Percentiles rank a stretch among this genome's conserved stretches.
phyloP scores from a whole-genome alignment of 2,888 invertebrate species.

The Masnerella sp. region DNA sequence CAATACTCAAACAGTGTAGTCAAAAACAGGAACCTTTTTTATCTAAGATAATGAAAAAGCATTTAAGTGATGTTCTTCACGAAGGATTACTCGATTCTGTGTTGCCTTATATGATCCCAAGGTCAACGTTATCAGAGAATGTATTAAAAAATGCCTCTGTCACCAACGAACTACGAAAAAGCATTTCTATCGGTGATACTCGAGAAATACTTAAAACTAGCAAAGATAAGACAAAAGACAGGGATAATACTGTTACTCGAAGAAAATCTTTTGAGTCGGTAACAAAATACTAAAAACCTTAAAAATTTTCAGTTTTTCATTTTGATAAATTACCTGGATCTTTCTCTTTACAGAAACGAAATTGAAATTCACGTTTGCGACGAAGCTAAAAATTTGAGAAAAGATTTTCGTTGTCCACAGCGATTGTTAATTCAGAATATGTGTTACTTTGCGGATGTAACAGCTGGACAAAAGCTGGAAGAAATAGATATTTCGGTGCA shows the following conservation, averaged over 20 bases:
- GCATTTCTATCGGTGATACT: constrained; percentile 74
- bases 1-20: too few relatives aligned
- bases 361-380: constrained; percentile 97
- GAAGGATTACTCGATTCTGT: constrained; percentile 91
- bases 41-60: constrained; percentile 74
- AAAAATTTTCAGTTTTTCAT: not conserved
- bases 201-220: constrained; percentile 24
- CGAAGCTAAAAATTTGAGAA: constrained; percentile 92
- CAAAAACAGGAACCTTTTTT: constrained; percentile 67
- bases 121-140: constrained; percentile 80
- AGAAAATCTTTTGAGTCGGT: constrained; percentile 60
- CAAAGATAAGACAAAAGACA: constrained; percentile 59
- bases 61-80: constrained; percentile 83
- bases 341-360: constrained; percentile 81
- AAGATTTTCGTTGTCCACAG: constrained; percentile 93
- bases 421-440: constrained; percentile 92
- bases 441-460: constrained; percentile 96
- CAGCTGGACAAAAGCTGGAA: constrained; percentile 87
- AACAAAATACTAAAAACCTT: constrained; percentile 32
- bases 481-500: constrained; percentile 98
- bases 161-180: constrained; percentile 79
- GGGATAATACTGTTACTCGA: constrained; percentile 47
- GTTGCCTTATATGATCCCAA: constrained; percentile 85
- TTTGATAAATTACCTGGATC: too few relatives aligned
- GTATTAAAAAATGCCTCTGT: constrained; percentile 79